phyloP scores from a whole-genome alignment of 2,113 vertebrate genomes.

The Vombatus ursinus region DNA sequence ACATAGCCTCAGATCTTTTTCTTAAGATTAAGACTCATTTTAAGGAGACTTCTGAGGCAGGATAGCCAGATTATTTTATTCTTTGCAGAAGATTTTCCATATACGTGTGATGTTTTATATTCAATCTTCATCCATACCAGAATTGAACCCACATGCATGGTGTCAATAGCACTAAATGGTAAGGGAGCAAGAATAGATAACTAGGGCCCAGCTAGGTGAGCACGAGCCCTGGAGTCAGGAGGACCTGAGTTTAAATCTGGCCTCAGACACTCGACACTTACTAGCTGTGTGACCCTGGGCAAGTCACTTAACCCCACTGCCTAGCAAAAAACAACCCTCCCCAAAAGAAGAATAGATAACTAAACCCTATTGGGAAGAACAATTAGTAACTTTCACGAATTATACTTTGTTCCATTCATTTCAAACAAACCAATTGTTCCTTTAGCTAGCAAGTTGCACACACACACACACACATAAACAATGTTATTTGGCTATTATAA shows the following conservation, averaged over 20 bases:
- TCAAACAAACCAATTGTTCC: neutral
- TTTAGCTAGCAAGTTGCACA: neutral
- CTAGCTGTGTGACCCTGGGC: too few species aligned
- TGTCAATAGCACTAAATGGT: neutral
- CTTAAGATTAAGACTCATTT: constrained; percentile 29
- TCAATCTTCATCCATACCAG: neutral
- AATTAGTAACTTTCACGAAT: neutral
- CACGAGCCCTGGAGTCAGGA: too few species aligned
- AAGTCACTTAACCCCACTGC: too few species aligned
- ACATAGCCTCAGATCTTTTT: constrained; percentile 39
- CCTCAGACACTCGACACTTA: too few species aligned
- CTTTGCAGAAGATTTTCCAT: neutral
- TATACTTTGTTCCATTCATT: neutral
- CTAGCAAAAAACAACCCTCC: too few species aligned
- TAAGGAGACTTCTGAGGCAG: neutral
- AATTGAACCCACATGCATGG: neutral
- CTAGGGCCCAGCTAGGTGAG: neutral
- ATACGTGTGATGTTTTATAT: neutral
- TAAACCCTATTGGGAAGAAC: neutral
- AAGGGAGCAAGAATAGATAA: neutral
- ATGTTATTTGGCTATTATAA: constrained; percentile 19
- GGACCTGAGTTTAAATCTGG: too few species aligned
- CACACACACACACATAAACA: too few species aligned
- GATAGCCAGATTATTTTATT: neutral
- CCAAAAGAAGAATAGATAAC: neutral